Percentiles rank a stretch among this genome's conserved stretches.
Evolutionary conservation across 2,888 invertebrate genomes (phyloP).

Genomic region (Pandemis corylana): DNA sequence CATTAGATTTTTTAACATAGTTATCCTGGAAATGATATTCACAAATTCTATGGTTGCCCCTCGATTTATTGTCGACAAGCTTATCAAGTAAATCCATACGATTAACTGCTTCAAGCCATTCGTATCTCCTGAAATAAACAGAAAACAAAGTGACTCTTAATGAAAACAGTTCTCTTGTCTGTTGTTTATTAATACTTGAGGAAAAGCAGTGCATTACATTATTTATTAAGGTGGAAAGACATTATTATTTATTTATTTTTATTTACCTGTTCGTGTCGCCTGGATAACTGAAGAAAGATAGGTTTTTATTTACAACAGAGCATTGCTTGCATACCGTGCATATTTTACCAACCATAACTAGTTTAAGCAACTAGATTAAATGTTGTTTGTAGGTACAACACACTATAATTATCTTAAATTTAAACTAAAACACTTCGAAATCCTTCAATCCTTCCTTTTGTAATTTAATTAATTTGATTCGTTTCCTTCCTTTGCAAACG

Average conservation of each 20-base stretch:
- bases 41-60: conserved; percentile 47
- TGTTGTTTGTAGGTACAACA: not conserved
- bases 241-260: not conserved
- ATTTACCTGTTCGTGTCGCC: conserved; percentile 44
- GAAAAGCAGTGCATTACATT: not conserved
- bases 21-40: conserved; percentile 45
- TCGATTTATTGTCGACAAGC: conserved; percentile 43
- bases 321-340: conserved; percentile 47
- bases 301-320: conserved; percentile 43
- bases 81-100: conserved; percentile 45
- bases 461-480: too few relatives aligned
- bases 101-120: conserved; percentile 47
- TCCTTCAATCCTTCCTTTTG: too few relatives aligned
- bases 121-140: conserved; percentile 42
- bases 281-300: conserved; percentile 47
- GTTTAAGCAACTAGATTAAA: not conserved
- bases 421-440: not conserved
- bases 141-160: not conserved
- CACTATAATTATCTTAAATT: not conserved
- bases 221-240: too few relatives aligned
- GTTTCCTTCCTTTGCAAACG: too few relatives aligned
- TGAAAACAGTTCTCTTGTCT: not conserved
- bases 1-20: conserved; percentile 39
- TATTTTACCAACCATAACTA: conserved; percentile 47
- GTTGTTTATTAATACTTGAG: not conserved